phyloP scores from a whole-genome alignment of 37 sponge, comb jelly and placozoan species.

The Amphimedon queenslandica region DNA sequence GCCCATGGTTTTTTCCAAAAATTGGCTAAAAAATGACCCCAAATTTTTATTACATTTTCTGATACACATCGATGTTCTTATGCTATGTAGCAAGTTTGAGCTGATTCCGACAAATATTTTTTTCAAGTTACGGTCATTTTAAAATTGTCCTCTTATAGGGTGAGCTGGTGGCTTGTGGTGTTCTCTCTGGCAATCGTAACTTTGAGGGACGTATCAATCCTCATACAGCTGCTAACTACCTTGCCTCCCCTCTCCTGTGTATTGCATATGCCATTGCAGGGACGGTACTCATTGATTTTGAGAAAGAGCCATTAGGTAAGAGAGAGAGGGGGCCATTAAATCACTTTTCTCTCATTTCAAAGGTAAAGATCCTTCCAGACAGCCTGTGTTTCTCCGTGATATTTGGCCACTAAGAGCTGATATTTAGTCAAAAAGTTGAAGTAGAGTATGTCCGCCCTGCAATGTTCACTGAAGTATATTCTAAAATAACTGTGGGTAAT shows the following conservation, averaged over 20 bases:
- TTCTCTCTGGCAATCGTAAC: conserved; percentile 88
- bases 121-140: too few relatives aligned
- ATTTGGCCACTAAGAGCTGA: conserved; percentile 89
- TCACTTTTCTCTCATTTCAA: too few relatives aligned
- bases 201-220: conserved; percentile 96
- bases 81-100: too few relatives aligned
- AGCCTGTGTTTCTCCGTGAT: conserved; percentile 78
- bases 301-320: conserved; percentile 81
- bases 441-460: conserved; percentile 77
- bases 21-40: too few relatives aligned
- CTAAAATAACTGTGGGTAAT: conserved; percentile 71
- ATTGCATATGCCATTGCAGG: conserved; percentile 94
- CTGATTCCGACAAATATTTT: too few relatives aligned
- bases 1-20: too few relatives aligned
- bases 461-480: conserved; percentile 88
- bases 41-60: too few relatives aligned
- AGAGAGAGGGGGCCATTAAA: too few relatives aligned
- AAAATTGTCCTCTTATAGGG: too few relatives aligned
- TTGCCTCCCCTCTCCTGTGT: conserved; percentile 88
- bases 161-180: conserved; percentile 83
- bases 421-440: conserved; percentile 80
- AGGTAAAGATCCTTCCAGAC: conserved; percentile 58
- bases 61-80: too few relatives aligned
- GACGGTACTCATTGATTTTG: conserved; percentile 81
- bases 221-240: conserved; percentile 88